Evolutionary conservation across 2,888 invertebrate genomes (phyloP).

Genomic region (Tachystola acroxantha): DNA sequence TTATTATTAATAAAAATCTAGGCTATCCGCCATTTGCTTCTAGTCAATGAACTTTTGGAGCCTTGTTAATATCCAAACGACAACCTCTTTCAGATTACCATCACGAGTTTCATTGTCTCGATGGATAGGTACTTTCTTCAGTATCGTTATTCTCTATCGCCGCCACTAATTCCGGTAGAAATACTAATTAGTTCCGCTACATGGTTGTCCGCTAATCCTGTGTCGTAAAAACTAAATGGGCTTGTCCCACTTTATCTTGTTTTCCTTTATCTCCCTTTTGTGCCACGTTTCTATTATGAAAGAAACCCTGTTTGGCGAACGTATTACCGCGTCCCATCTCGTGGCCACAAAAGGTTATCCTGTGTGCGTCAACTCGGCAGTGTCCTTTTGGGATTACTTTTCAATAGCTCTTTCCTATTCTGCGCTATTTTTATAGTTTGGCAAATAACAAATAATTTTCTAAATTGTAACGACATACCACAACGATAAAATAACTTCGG

Average conservation of each 20-base stretch:
- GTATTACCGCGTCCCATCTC: constrained; percentile 37
- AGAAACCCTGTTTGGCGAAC: constrained; percentile 37
- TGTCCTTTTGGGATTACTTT: background rate
- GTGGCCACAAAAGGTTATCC: constrained; percentile 31
- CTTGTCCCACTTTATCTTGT: constrained; percentile 26
- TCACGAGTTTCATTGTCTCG: no score
- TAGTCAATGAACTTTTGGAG: no score
- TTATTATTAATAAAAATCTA: no score
- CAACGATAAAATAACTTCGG: no score
- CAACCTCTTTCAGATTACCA: no score
- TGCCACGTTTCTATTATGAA: constrained; percentile 38
- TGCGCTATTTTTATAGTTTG: no score
- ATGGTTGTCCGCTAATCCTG: constrained; percentile 3
- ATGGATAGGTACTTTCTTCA: background rate
- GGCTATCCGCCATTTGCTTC: no score
- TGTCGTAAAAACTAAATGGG: constrained; percentile 19
- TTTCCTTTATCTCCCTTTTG: constrained; percentile 35
- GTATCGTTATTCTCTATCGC: background rate
- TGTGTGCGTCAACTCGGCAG: constrained; percentile 1
- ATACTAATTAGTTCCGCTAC: constrained; percentile 5
- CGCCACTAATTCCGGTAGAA: background rate
- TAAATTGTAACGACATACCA: no score
- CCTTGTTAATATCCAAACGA: no score
- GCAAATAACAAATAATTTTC: no score
- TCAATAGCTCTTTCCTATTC: background rate